A percentile compares a stretch with the other conserved stretches of the same genome.
Conservation (phyloP, 2,797 vertebrate genomes). For the Malurus leucopterus region DNA sequence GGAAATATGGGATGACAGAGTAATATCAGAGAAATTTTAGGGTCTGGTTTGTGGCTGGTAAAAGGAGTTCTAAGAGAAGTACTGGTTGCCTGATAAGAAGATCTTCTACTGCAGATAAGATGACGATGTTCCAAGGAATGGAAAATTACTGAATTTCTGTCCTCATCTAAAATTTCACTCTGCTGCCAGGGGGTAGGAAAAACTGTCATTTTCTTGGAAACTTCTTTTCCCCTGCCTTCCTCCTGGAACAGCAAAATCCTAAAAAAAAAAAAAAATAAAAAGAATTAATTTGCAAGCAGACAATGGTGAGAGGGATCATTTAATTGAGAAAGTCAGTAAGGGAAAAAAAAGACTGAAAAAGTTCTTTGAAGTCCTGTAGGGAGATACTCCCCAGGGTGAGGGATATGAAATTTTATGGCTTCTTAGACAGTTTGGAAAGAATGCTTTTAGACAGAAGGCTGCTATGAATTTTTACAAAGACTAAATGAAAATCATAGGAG, state of each 20-base stretch:
- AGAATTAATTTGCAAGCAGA: not conserved
- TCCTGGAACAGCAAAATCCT: not conserved
- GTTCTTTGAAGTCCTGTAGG: not conserved
- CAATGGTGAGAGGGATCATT: not conserved
- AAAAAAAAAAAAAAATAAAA: not conserved
- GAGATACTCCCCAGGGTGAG: not conserved
- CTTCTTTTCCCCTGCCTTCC: not conserved
- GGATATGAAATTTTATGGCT: not conserved
- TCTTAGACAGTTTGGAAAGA: not conserved
- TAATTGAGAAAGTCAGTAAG: not conserved
- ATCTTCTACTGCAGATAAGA: not conserved
- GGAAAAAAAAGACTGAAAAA: not conserved
- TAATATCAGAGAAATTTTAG: not conserved
- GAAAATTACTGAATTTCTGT: not conserved
- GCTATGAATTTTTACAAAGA: not conserved
- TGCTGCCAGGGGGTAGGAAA: not conserved
- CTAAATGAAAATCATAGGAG: not conserved
- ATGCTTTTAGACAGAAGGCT: not conserved
- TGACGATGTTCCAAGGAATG: not conserved
- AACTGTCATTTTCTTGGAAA: not conserved
- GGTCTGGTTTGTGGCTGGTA: not conserved
- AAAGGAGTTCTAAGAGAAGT: not conserved
- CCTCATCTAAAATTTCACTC: not conserved
- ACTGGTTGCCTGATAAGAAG: not conserved
- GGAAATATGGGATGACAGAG: not conserved